Conservation (phyloP, 2,797 vertebrate species). For the Bovichtus diacanthus region DNA sequence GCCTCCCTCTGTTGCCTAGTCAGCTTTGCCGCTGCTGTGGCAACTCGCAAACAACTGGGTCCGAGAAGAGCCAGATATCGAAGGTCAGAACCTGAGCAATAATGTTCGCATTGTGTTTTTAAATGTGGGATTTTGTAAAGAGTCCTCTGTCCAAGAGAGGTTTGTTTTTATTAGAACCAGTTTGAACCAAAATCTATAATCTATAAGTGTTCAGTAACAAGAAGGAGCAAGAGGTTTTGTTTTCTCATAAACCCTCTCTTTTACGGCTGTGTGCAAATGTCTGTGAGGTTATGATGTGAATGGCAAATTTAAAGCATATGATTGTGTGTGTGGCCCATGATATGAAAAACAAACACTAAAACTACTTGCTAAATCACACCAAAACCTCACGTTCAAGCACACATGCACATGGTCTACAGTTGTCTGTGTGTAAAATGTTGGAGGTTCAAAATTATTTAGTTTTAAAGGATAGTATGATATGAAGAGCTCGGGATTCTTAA, state of each 20-base stretch:
- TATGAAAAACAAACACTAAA: not conserved
- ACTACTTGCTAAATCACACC: not conserved
- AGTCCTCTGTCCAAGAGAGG: not conserved
- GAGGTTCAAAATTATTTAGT: not conserved
- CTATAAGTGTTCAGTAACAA: not conserved
- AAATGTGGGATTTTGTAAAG: slow-evolving; percentile 26
- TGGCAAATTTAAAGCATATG: not conserved
- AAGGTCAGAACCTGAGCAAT: slow-evolving; percentile 97
- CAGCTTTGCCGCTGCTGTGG: slow-evolving; percentile 92
- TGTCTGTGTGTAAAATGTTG: not conserved
- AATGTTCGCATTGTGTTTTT: slow-evolving; percentile 73
- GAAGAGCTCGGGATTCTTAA: not conserved
- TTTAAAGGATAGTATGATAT: too few relatives aligned
- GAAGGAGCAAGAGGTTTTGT: not conserved
- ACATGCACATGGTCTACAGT: not conserved
- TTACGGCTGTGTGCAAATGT: slow-evolving; percentile 24
- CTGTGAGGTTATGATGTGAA: slow-evolving; percentile 31
- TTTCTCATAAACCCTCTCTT: not conserved
- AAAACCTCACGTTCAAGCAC: slow-evolving; percentile 3
- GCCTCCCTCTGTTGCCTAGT: slow-evolving; percentile 93
- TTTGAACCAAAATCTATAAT: not conserved
- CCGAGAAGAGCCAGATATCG: slow-evolving; percentile 91
- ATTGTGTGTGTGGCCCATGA: slow-evolving; percentile 7
- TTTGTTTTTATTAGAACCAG: slow-evolving; percentile 7
- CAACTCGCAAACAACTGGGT: slow-evolving; percentile 89